Evolutionary conservation across 2,888 invertebrate genomes (phyloP), one percentile per base, ranked within the genome.

Genomic region (Apotomis capreana): DNA sequence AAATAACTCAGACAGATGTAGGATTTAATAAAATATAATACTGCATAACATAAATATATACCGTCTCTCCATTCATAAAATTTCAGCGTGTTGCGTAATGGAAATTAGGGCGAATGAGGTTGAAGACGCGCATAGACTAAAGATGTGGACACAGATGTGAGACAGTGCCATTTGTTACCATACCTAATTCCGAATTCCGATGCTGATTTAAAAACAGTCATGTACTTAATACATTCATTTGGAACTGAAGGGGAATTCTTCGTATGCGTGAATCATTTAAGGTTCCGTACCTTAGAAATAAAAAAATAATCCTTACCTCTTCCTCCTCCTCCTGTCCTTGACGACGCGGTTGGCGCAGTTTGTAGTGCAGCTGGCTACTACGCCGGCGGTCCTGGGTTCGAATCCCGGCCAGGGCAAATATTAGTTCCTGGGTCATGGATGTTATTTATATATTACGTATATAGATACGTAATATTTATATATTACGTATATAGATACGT

Each of bases 11-110:
- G 79, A 79, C 83, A 82, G 85, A 89, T 87, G 84, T 86, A 84
- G 87, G 86, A 85, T 84, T 87, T 84, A 82, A 84, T 84, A 84
- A 86, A 84, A 87, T 85, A 80, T 84, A 82, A 78, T 74, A 75
- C 73, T 81, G 80, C 73, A 79, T 79, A 87, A 84, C 84, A 86
- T 84, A 84, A 86, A 85, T 81, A 82, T 81, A 58, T 63, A 72
- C 67, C 59, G 68, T 59, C 68, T 83, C 83, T 85, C 80, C 88
- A 89, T 89, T 89, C 87, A 89, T 86, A 87, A 89, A 88, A 87
- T 82, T 84, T 84, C 84, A 81, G 80, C 80, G 81, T 76, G 78
- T 78, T 87, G 83, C 85, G 87, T 86, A 90, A 90, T 87, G 85
- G 57, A 85, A 85, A 85, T 84, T 84, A 82, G 75, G 78, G 79